phyloP scores from a whole-genome alignment of 1,140 invertebrate species.

The Alviniconcha marisindica region DNA sequence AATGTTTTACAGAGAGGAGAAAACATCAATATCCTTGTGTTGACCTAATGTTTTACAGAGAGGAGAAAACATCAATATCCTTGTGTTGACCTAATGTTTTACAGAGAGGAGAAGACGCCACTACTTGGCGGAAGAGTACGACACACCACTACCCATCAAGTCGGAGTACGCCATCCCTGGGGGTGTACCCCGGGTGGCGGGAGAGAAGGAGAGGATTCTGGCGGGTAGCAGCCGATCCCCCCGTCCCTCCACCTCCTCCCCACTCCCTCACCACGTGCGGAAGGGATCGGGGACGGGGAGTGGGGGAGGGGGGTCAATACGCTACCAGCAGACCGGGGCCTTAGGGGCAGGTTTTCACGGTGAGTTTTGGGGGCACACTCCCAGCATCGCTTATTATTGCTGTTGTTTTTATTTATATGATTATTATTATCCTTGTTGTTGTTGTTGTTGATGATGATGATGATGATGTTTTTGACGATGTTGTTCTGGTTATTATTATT shows the following conservation, averaged over 20 bases:
- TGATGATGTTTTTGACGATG: too few species aligned
- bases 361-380: too few species aligned
- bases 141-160: conserved; percentile 31
- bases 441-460: too few species aligned
- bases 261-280: background rate
- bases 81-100: too few species aligned
- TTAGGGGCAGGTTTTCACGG: conserved; percentile 2
- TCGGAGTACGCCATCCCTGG: conserved; percentile 28
- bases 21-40: too few species aligned
- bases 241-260: conserved; percentile 35
- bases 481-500: too few species aligned
- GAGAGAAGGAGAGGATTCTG: conserved; percentile 35
- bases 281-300: background rate
- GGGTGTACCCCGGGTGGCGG: background rate
- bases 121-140: conserved; percentile 36
- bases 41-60: too few species aligned
- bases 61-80: too few species aligned
- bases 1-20: too few species aligned
- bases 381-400: too few species aligned
- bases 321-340: conserved; percentile 17
- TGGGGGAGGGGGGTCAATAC: conserved; percentile 14
- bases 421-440: too few species aligned
- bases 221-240: background rate
- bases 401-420: too few species aligned
- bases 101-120: conserved; percentile 27